Evolutionary conservation across 1,140 invertebrate species (phyloP), one percentile per base, ranked within the genome.

Genomic region (Caenorhabditis latens): DNA sequence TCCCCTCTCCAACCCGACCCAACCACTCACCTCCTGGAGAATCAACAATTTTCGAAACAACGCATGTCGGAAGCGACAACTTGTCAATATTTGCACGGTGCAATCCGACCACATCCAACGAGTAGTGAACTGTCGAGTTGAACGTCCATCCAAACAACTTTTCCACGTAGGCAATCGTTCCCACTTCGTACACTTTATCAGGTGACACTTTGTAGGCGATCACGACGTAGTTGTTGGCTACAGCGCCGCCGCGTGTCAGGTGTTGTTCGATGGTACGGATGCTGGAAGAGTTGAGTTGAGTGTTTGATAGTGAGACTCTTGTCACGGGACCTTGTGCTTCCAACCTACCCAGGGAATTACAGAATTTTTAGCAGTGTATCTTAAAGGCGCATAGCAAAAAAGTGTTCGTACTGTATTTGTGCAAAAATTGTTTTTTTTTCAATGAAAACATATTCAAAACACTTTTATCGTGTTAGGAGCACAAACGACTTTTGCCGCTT

Each of bases 141-240:
- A 94, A 94, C 89, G 94, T 94, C 4, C 94, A 94, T 7, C 94
- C 94, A 9, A 94, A 93, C 7, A 94, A 94, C 90, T 94, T 94
- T 32, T 94, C 93, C 8, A 94, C 94, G 63, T 94, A 92, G 14
- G 94, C 94, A 79, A 94, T 94, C 43, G 94, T 94, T 16, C 94
- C 94, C 84, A 94, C 93, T 32, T 85, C 65, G 84, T 83, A 86
- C 32, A 86, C 48, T 61, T 91, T 90, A 79, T 91, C 57, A 14
- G 85, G 50, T 42, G 83, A 79, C 32, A 58, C 11, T 57, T 86
- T 75, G 11, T 58, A 87, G 11, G 53, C 40, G 24, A 42, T 86
- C 19, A 58, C 53, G 21, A 79, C 48, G 50, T 75, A 84, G 24
- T 58, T 2, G n/a, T 46, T 24, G 84, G 86, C 71, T 32, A 32